phyloP scores from a whole-genome alignment of 2,888 invertebrate species.

The Drosophila nigricruria region DNA sequence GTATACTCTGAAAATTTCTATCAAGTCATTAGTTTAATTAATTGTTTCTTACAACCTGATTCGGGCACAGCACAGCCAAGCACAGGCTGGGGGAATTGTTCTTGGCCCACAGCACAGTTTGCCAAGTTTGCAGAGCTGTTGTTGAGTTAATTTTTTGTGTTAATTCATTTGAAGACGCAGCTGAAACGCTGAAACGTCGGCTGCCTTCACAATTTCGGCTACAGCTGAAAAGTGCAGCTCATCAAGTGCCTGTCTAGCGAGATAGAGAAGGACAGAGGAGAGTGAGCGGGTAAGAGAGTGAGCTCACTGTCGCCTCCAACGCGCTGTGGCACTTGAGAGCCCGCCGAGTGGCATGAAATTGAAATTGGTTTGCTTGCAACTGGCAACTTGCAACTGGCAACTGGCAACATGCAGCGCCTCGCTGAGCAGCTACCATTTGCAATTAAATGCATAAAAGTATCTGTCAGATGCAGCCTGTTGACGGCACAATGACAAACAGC shows the following conservation, averaged over 20 bases:
- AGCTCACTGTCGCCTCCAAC: constrained; percentile 27
- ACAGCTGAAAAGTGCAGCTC: constrained; percentile 56
- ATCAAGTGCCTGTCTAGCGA: constrained; percentile 41
- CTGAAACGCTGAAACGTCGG: constrained; percentile 28
- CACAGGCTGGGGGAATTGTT: background rate
- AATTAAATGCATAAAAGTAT: constrained; percentile 59
- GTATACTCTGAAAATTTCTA: constrained; percentile 42
- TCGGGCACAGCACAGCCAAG: too few species aligned
- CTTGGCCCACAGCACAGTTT: background rate
- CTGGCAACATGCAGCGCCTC: constrained; percentile 19
- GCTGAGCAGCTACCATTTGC: constrained; percentile 37
- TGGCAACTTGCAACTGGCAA: constrained; percentile 12
- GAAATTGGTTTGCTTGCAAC: constrained; percentile 45
- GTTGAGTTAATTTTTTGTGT: constrained; percentile 65
- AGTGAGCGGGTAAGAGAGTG: background rate
- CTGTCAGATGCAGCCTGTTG: constrained; percentile 59
- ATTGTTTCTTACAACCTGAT: constrained; percentile 58
- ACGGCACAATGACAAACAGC: constrained; percentile 63
- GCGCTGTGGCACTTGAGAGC: constrained; percentile 42
- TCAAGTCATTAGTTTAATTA: constrained; percentile 76
- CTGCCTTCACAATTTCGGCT: constrained; percentile 56
- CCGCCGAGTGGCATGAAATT: constrained; percentile 60
- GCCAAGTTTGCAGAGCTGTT: constrained; percentile 24
- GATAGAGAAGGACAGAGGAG: background rate
- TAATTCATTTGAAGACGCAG: constrained; percentile 48